A percentile compares a stretch with the other conserved stretches of the same genome.
phyloP scores from a whole-genome alignment of 2,113 vertebrate species.

The Peucedramus taeniatus region DNA sequence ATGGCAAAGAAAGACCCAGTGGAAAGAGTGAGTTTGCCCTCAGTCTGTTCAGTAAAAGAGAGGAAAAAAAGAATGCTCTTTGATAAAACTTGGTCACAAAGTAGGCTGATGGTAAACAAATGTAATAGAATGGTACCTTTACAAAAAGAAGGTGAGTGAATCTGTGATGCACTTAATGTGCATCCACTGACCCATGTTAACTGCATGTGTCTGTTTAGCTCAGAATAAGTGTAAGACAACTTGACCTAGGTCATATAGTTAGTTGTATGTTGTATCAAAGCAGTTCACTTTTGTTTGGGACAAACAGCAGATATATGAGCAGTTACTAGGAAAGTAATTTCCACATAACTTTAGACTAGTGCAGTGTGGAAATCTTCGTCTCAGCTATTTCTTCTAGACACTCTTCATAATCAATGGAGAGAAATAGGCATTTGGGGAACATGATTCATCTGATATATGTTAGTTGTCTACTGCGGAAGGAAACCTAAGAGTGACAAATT shows the following conservation, averaged over 20 bases:
- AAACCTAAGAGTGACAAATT: not conserved
- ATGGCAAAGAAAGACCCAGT: not conserved
- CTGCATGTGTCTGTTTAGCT: not conserved
- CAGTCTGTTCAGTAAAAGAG: not conserved
- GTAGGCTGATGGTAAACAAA: not conserved
- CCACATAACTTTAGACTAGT: not conserved
- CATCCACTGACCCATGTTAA: not conserved
- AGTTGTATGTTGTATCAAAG: not conserved
- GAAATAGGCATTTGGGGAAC: not conserved
- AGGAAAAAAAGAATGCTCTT: not conserved
- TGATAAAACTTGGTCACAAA: not conserved
- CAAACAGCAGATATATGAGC: not conserved
- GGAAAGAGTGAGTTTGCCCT: not conserved
- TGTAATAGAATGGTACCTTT: not conserved
- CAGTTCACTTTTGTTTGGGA: not conserved
- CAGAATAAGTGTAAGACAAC: not conserved
- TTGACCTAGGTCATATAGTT: not conserved
- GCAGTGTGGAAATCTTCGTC: not conserved
- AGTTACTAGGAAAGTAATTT: not conserved
- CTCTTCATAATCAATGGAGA: not conserved
- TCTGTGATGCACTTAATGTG: rapidly evolving
- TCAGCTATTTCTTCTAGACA: conserved; percentile 1
- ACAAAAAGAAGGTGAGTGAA: not conserved
- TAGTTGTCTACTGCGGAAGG: not conserved
- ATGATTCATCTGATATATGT: not conserved